phyloP scores from a whole-genome alignment of 2,113 vertebrate genomes.

The Cichladusa arquata region DNA sequence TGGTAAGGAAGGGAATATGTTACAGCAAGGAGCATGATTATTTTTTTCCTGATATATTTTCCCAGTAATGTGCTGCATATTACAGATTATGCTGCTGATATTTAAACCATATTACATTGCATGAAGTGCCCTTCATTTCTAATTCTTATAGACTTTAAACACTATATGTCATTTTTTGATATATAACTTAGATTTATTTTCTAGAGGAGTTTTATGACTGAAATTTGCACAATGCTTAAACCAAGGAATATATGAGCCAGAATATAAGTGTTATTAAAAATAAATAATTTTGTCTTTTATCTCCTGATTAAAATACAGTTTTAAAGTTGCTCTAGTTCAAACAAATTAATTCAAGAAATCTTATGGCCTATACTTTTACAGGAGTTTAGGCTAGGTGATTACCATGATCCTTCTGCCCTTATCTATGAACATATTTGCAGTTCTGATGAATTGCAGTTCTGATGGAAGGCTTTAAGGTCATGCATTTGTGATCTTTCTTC shows the following conservation, averaged over 20 bases:
- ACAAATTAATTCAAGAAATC: not conserved
- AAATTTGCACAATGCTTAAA: not conserved
- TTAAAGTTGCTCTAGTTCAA: not conserved
- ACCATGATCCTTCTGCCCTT: not conserved
- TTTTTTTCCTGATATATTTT: not conserved
- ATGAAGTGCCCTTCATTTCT: not conserved
- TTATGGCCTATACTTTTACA: not conserved
- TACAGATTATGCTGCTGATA: not conserved
- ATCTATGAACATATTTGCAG: not conserved
- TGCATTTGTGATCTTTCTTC: not conserved
- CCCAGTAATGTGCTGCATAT: not conserved
- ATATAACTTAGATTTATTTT: not conserved
- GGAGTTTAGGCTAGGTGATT: not conserved
- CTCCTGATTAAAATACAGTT: slow-evolving; percentile 13
- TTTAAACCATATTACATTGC: not conserved
- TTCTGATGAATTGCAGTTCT: not conserved
- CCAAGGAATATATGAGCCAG: not conserved
- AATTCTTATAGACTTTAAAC: not conserved
- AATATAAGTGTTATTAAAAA: not conserved
- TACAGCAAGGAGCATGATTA: not conserved
- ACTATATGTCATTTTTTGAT: not conserved
- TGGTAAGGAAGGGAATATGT: not conserved
- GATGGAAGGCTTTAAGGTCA: not conserved
- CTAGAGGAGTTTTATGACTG: not conserved
- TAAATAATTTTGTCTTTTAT: not conserved